Evolutionary conservation across 2,888 invertebrate species (phyloP).

Genomic region (Crossocerus cetratus): DNA sequence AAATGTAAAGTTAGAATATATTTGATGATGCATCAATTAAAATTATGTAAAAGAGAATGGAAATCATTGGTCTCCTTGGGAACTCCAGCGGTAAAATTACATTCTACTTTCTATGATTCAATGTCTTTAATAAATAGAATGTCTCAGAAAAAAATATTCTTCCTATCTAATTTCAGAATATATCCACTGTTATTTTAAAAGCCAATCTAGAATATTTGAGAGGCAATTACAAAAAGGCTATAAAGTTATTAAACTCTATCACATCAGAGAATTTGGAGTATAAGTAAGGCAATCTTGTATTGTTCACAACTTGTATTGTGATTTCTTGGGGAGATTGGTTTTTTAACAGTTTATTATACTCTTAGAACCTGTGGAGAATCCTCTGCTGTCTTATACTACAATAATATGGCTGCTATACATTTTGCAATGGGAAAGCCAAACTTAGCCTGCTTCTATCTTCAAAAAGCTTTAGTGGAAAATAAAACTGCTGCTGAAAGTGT

Average conservation of each 20-base stretch:
- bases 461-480: conserved; percentile 88
- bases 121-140: no score
- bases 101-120: neutral
- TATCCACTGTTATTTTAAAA: conserved; percentile 80
- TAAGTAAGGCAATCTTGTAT: conserved; percentile 71
- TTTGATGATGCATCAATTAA: conserved; percentile 79
- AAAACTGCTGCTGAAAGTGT: conserved; percentile 76
- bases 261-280: conserved; percentile 76
- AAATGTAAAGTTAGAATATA: conserved; percentile 82
- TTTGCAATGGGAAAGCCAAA: conserved; percentile 89
- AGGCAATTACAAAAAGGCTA: conserved; percentile 82
- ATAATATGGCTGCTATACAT: conserved; percentile 90
- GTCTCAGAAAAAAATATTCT: neutral
- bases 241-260: conserved; percentile 79
- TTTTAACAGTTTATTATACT: conserved; percentile 5
- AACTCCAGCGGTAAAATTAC: conserved; percentile 73
- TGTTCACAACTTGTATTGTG: conserved; percentile 18
- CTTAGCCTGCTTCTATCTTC: conserved; percentile 88
- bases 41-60: conserved; percentile 77
- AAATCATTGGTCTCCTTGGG: conserved; percentile 76
- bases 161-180: conserved; percentile 70
- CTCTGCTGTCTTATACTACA: conserved; percentile 83
- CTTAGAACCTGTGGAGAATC: conserved; percentile 81
- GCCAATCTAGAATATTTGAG: conserved; percentile 83
- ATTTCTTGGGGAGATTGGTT: neutral